These are phyloP conservation scores for Noctua pronuba DNA, from an alignment of 2,888 invertebrate genomes.

Conservation along the genomic window DNA sequence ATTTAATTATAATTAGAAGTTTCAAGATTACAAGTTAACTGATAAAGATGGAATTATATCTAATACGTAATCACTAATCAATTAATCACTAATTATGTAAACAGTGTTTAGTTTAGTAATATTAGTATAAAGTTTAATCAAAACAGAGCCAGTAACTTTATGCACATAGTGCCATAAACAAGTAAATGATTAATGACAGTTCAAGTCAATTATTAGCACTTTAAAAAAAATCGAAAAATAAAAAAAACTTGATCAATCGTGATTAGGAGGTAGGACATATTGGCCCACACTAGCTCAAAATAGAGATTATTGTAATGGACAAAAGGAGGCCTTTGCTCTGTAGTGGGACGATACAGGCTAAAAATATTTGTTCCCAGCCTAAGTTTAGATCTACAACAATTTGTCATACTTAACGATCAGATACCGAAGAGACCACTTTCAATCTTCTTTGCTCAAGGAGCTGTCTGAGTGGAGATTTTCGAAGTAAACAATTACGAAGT, in stretches of 20 bases:
- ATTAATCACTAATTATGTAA: not conserved
- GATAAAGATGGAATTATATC: slow-evolving; percentile 16
- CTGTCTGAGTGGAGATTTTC: not conserved
- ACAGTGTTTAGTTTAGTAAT: no score
- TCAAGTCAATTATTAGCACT: not conserved
- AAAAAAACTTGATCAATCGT: not conserved
- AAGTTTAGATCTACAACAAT: not conserved
- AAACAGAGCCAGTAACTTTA: not conserved
- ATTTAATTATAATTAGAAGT: slow-evolving; percentile 22
- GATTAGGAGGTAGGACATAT: not conserved
- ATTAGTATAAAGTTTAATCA: no score
- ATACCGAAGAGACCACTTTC: not conserved
- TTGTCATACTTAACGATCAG: not conserved
- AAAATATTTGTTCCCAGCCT: not conserved
- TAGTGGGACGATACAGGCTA: no score
- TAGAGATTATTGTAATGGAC: not conserved
- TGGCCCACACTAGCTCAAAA: not conserved
- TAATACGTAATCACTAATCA: not conserved
- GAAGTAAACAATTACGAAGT: slow-evolving; percentile 9
- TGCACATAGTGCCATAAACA: not conserved
- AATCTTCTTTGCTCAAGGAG: not conserved
- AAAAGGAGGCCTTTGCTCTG: not conserved
- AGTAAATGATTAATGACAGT: not conserved
- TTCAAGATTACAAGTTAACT: slow-evolving; percentile 12
- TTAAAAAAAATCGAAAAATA: not conserved